Conservation (phyloP, 2,797 vertebrate species). For the Peromyscus nudipes region DNA sequence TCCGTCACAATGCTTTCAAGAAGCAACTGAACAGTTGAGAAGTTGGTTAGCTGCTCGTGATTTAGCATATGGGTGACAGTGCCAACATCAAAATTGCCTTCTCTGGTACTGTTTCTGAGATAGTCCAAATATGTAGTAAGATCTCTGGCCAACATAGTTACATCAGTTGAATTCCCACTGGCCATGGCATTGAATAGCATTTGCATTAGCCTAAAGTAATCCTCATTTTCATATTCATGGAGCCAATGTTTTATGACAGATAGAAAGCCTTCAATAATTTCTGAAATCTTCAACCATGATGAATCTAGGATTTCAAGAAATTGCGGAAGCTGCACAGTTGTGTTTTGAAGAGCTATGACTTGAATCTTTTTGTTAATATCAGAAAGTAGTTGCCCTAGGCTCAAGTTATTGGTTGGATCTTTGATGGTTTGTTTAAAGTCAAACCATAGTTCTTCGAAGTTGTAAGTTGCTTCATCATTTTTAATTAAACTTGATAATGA, state of each 20-base stretch:
- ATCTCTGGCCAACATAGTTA: background rate
- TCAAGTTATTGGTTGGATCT: constrained; percentile 66
- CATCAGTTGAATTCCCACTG: constrained; percentile 52
- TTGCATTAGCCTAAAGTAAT: constrained; percentile 63
- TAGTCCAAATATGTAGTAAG: constrained; percentile 71
- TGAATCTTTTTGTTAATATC: constrained; percentile 72
- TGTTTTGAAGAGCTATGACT: constrained; percentile 53
- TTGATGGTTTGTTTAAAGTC: constrained; percentile 50
- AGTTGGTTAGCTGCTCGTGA: constrained; percentile 55
- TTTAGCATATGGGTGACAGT: constrained; percentile 30
- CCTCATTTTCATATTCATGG: constrained; percentile 49
- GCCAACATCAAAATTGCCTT: background rate
- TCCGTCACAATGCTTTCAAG: constrained; percentile 72
- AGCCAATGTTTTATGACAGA: constrained; percentile 60
- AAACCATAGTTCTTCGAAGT: constrained; percentile 74
- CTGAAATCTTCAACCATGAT: constrained; percentile 44
- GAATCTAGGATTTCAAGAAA: constrained; percentile 69
- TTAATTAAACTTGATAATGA: constrained; percentile 71
- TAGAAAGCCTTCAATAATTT: constrained; percentile 68
- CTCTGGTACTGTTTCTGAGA: constrained; percentile 67
- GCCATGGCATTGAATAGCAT: constrained; percentile 30
- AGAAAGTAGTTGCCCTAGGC: constrained; percentile 24
- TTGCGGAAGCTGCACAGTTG: constrained; percentile 40
- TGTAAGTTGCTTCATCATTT: background rate
- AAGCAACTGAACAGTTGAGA: constrained; percentile 40